Evolutionary conservation across 1,140 invertebrate genomes (phyloP).

Genomic region (Bombus confusus): DNA sequence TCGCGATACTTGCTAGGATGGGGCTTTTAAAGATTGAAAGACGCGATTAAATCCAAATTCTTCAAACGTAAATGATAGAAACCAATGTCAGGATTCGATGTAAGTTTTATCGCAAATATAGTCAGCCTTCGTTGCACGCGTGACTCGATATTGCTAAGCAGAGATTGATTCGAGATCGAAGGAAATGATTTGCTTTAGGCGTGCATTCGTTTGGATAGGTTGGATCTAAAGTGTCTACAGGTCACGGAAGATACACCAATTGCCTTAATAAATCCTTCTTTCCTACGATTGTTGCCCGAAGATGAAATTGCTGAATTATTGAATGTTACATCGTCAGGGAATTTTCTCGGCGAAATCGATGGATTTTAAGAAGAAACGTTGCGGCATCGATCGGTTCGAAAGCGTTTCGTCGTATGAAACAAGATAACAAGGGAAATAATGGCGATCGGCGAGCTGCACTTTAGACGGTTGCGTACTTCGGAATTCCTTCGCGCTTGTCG

Average conservation of each 20-base stretch:
- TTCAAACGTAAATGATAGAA: too few relatives aligned
- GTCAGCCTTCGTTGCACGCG: too few relatives aligned
- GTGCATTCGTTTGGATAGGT: background rate
- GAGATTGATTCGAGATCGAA: background rate
- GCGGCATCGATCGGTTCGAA: background rate
- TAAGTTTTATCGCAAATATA: too few relatives aligned
- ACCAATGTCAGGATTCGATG: too few relatives aligned
- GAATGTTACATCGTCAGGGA: background rate
- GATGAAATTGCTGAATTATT: background rate
- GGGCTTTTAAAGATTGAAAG: too few relatives aligned
- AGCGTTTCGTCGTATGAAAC: slow-evolving; percentile 26
- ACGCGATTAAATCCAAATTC: too few relatives aligned
- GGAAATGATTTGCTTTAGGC: background rate
- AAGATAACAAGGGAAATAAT: slow-evolving; percentile 58
- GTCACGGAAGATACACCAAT: background rate
- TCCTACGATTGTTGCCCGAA: too few relatives aligned
- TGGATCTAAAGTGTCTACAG: too few relatives aligned
- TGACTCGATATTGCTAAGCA: background rate
- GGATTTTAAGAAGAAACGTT: background rate
- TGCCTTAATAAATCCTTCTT: background rate
- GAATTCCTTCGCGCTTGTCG: slow-evolving; percentile 25
- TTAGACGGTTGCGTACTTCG: slow-evolving; percentile 33
- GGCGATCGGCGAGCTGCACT: slow-evolving; percentile 5
- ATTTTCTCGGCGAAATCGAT: background rate
- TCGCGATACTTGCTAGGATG: too few relatives aligned